phyloP scores from a whole-genome alignment of 2,797 vertebrate genomes.

The Melanotaenia pygmaea region DNA sequence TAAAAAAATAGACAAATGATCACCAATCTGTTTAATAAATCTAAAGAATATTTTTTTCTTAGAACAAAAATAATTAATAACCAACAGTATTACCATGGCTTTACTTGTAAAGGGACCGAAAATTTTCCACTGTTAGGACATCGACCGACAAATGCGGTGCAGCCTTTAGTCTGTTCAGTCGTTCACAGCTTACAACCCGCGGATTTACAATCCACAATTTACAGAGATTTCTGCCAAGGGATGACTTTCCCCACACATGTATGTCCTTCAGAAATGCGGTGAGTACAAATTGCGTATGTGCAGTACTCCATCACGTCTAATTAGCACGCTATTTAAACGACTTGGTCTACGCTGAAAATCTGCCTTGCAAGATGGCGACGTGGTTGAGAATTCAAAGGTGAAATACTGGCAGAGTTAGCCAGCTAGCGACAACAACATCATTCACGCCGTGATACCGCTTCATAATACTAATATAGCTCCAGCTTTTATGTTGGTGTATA shows the following conservation, averaged over 20 bases:
- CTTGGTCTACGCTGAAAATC: conserved; percentile 73
- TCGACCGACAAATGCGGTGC: conserved; percentile 82
- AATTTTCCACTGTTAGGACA: conserved; percentile 74
- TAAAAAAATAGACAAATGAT: accelerated
- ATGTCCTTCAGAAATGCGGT: conserved; percentile 79
- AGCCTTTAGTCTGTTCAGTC: conserved; percentile 78
- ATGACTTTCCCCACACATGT: conserved; percentile 42
- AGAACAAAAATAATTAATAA: neutral
- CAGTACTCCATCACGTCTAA: conserved; percentile 35
- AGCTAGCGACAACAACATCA: conserved; percentile 64
- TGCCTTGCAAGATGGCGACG: conserved; percentile 87
- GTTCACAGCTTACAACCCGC: conserved; percentile 73
- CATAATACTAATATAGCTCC: neutral
- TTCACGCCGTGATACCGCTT: neutral
- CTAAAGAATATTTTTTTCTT: accelerated
- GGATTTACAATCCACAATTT: conserved; percentile 75
- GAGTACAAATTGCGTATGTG: conserved; percentile 58
- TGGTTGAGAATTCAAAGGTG: conserved; percentile 85
- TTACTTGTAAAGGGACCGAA: neutral
- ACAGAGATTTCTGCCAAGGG: conserved; percentile 37
- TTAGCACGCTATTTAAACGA: conserved; percentile 59
- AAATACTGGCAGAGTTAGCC: conserved; percentile 75
- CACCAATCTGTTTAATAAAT: accelerated
- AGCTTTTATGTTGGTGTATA: neutral
- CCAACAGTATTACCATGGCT: accelerated